These are phyloP conservation scores for Neodon shergylaensis DNA, from an alignment of 2,113 vertebrate species.

Conservation along the genomic window DNA sequence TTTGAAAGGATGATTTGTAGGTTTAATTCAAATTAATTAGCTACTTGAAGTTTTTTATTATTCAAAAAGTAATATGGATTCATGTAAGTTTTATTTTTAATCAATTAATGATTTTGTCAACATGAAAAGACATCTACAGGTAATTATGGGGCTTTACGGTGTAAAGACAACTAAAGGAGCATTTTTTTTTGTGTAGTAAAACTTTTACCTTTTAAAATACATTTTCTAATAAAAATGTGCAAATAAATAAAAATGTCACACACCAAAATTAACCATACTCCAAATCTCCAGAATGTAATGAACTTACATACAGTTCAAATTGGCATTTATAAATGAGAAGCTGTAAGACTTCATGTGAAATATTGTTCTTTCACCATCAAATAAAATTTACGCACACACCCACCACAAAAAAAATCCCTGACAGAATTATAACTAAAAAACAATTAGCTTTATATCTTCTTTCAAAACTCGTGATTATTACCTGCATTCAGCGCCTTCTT, in stretches of 20 bases:
- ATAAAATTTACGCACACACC: not conserved
- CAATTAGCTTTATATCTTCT: not conserved
- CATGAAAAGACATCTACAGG: not conserved
- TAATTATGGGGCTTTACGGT: not conserved
- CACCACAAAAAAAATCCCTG: not conserved
- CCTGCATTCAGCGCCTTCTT: not conserved
- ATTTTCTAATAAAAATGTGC: not conserved
- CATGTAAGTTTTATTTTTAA: not conserved
- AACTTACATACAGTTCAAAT: not conserved
- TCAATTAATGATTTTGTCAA: not conserved
- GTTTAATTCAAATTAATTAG: not conserved
- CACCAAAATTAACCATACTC: not conserved
- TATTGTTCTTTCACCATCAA: not conserved
- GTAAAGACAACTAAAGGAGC: not conserved
- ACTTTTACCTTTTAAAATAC: not conserved
- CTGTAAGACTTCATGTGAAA: not conserved
- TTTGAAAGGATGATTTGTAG: not conserved
- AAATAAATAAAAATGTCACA: not conserved
- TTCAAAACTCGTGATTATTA: not conserved
- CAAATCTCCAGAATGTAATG: not conserved
- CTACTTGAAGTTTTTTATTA: not conserved
- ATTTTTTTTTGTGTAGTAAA: not conserved
- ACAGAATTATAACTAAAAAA: not conserved
- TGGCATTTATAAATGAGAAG: not conserved
- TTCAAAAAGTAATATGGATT: conserved; percentile 30